Evolutionary conservation across 2,797 vertebrate species (phyloP).

Genomic region (Helicolenus hilgendorfi): DNA sequence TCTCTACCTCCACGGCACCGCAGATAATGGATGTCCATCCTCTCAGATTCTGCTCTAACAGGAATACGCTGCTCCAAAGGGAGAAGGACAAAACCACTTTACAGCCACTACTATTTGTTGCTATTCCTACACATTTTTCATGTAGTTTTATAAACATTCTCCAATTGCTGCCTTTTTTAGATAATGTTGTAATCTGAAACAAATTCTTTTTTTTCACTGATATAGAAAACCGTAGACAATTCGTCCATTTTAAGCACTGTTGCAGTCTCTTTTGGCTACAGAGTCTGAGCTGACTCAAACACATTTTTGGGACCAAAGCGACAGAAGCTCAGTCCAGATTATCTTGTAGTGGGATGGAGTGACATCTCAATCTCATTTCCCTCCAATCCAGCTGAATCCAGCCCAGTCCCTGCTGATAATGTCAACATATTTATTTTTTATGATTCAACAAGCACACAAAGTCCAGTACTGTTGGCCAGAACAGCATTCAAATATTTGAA

Average conservation of each 20-base stretch:
- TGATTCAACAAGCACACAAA: constrained; percentile 12
- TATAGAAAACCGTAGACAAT: background rate
- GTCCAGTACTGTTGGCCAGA: background rate
- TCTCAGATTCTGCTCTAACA: constrained; percentile 69
- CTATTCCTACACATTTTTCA: constrained; percentile 15
- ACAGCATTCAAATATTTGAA: constrained; percentile 12
- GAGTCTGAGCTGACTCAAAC: constrained; percentile 22
- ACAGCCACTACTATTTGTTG: constrained; percentile 19
- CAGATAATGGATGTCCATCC: constrained; percentile 81
- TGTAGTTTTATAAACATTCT: background rate
- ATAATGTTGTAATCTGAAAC: background rate
- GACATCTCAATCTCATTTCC: constrained; percentile 50
- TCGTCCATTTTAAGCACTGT: background rate
- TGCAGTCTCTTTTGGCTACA: background rate
- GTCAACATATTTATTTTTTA: constrained; percentile 52
- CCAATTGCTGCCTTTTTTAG: constrained; percentile 5
- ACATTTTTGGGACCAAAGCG: constrained; percentile 25
- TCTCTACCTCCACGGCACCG: constrained; percentile 66
- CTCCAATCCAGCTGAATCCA: constrained; percentile 33
- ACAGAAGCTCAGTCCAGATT: constrained; percentile 67
- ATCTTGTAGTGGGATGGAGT: constrained; percentile 52
- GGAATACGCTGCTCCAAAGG: constrained; percentile 52
- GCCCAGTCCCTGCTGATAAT: constrained; percentile 15
- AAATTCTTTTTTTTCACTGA: background rate
- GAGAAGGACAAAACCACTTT: constrained; percentile 36